Evolutionary conservation across 2,113 vertebrate species (phyloP).

Genomic region (Megaceryle torquata): DNA sequence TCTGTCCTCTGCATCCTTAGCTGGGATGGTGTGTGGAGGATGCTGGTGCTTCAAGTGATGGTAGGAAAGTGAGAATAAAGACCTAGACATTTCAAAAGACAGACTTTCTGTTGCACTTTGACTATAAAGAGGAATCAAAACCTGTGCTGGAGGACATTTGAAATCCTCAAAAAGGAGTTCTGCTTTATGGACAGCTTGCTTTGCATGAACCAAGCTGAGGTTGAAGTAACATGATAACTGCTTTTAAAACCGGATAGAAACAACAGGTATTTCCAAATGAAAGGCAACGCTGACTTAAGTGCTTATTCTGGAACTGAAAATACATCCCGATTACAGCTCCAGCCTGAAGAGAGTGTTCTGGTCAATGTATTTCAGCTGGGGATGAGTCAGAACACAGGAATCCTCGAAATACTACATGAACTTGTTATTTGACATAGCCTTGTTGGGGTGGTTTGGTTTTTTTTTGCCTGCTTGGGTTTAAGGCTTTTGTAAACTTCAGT

Average conservation of each 20-base stretch:
- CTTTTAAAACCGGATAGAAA: background rate
- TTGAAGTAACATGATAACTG: accelerated
- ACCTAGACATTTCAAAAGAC: background rate
- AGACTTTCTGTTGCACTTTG: background rate
- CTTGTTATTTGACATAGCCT: background rate
- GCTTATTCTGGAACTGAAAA: background rate
- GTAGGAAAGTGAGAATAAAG: background rate
- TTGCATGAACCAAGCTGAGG: background rate
- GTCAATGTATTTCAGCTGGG: background rate
- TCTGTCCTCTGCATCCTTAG: background rate
- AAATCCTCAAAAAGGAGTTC: background rate
- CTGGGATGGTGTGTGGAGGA: background rate
- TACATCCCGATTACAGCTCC: background rate
- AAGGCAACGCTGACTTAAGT: background rate
- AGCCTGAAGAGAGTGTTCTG: background rate
- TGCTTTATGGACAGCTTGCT: background rate
- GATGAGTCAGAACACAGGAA: background rate
- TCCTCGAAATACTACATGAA: background rate
- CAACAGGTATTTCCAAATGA: background rate
- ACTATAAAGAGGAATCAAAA: background rate
- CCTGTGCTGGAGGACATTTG: background rate
- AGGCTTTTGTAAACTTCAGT: background rate
- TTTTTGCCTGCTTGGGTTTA: background rate
- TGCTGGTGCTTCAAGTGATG: background rate
- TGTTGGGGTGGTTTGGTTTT: background rate